Percentiles rank a stretch among this genome's conserved stretches.
Evolutionary conservation across 2,888 invertebrate genomes (phyloP).

Genomic region (Carterocephalus palaemon): DNA sequence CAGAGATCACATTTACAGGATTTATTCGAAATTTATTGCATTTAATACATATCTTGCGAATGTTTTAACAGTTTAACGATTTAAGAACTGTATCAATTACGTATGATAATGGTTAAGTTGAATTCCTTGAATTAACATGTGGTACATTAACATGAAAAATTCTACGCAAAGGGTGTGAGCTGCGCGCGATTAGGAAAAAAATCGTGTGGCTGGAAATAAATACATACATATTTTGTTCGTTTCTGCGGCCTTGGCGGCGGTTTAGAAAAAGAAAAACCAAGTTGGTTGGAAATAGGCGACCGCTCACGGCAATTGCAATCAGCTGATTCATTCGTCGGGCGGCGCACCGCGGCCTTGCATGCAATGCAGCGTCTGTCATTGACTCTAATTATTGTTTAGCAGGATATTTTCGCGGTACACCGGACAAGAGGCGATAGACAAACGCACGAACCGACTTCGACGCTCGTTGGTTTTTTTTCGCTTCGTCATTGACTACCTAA

Average conservation of each 20-base stretch:
- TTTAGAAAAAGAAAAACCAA: constrained; percentile 11
- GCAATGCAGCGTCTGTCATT: constrained; percentile 35
- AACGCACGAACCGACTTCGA: constrained; percentile 13
- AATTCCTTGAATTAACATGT: too few relatives aligned
- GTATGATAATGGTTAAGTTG: too few relatives aligned
- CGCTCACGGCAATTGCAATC: constrained; percentile 55
- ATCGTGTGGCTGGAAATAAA: constrained; percentile 15
- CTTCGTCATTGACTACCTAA: neutral
- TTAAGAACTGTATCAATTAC: too few relatives aligned
- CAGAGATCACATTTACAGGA: too few relatives aligned
- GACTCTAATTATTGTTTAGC: constrained; percentile 31
- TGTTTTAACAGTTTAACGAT: too few relatives aligned
- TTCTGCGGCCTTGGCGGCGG: too few relatives aligned
- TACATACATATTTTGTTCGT: constrained; percentile 19
- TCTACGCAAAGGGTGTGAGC: constrained; percentile 1
- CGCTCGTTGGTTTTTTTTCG: too few relatives aligned
- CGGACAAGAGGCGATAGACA: constrained; percentile 23
- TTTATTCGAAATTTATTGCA: too few relatives aligned
- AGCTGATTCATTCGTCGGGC: constrained; percentile 64
- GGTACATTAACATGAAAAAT: constrained; percentile 6
- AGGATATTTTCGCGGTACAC: constrained; percentile 28
- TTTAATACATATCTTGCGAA: too few relatives aligned
- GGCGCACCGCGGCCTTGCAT: constrained; percentile 51
- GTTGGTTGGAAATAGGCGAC: constrained; percentile 10
- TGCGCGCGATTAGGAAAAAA: neutral